phyloP scores from a whole-genome alignment of 2,797 vertebrate genomes.

The Urosaurus nigricauda region DNA sequence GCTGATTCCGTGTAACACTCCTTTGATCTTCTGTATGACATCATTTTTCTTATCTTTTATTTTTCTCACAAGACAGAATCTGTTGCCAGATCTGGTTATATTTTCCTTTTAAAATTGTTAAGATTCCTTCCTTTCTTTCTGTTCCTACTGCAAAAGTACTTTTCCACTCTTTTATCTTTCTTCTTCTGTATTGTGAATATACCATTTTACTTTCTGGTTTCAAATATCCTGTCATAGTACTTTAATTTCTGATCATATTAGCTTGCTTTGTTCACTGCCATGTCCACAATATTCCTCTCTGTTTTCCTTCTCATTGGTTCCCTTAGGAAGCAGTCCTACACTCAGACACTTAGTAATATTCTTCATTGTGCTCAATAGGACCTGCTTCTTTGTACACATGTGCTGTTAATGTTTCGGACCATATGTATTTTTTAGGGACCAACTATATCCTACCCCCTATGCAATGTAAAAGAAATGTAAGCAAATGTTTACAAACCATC shows the following conservation, averaged over 20 bases:
- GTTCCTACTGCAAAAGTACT: not conserved
- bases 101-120: constrained; percentile 3
- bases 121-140: constrained; percentile 4
- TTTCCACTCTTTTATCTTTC: constrained; percentile 21
- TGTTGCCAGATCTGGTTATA: not conserved
- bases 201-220: not conserved
- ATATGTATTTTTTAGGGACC: not conserved
- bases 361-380: no score
- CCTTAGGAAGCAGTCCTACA: not conserved
- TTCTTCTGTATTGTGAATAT: not conserved
- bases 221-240: constrained; percentile 2
- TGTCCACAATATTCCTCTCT: not conserved
- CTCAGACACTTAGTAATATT: no score
- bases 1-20: constrained; percentile 7
- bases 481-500: not conserved
- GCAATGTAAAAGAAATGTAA: not conserved
- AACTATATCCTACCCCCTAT: no score
- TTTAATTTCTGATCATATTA: constrained; percentile 1
- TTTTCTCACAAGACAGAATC: constrained; percentile 16
- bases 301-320: not conserved
- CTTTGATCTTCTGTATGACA: constrained; percentile 1
- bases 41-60: constrained; percentile 11
- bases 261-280: not conserved
- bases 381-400: not conserved
- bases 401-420: not conserved